These are phyloP conservation scores for Carposina sasakii DNA, from an alignment of 1,140 invertebrate species.

Conservation along the genomic window DNA sequence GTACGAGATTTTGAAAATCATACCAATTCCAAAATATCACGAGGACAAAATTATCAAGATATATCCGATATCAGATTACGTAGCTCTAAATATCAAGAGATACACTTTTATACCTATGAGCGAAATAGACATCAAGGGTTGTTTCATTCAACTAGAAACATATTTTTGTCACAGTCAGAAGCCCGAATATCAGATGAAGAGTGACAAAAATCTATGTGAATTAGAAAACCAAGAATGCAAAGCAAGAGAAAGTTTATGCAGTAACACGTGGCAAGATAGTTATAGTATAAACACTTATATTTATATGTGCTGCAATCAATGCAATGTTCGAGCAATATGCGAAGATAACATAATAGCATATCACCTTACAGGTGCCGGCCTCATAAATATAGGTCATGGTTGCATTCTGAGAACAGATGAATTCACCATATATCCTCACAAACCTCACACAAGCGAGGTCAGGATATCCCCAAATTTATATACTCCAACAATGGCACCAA, in stretches of 20 bases:
- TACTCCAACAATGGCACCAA: constrained; percentile 8
- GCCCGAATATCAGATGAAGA: constrained; percentile 4
- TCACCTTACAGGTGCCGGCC: constrained; percentile 9
- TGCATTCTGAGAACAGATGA: constrained; percentile 17
- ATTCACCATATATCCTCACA: constrained; percentile 15
- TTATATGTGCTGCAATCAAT: constrained; percentile 16
- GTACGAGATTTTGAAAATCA: background rate
- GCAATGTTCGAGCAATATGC: constrained; percentile 14
- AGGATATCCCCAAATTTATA: constrained; percentile 12
- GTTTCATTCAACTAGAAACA: background rate
- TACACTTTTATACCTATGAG: constrained; percentile 1
- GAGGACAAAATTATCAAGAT: background rate
- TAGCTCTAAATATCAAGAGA: constrained; percentile 8
- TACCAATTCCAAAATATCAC: background rate
- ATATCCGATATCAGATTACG: constrained; percentile 1
- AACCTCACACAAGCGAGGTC: constrained; percentile 6
- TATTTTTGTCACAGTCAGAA: background rate
- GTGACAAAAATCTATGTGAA: constrained; percentile 1
- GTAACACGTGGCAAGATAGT: constrained; percentile 11
- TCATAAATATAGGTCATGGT: constrained; percentile 9
- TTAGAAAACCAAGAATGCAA: constrained; percentile 6
- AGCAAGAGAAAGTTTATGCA: constrained; percentile 1
- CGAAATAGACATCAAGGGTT: constrained; percentile 3
- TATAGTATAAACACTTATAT: constrained; percentile 4
- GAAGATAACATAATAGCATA: constrained; percentile 13